phyloP scores from a whole-genome alignment of 37 sponge, comb jelly and placozoan species.

The Theonella swinhoei region DNA sequence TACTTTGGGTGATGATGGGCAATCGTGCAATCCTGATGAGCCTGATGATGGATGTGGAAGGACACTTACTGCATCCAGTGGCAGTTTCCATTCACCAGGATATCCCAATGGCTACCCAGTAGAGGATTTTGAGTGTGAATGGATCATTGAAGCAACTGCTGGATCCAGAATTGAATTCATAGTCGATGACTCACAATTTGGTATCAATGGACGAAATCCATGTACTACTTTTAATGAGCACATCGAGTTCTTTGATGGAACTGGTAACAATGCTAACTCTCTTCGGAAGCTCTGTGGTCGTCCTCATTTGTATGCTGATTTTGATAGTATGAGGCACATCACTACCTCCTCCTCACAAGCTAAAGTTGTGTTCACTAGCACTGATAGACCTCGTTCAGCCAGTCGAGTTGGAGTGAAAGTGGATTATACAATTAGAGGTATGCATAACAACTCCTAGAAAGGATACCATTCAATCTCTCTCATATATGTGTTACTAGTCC shows the following conservation, averaged over 20 bases:
- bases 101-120: too few relatives aligned
- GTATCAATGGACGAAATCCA: not conserved
- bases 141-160: too few relatives aligned
- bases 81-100: too few relatives aligned
- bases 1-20: not conserved
- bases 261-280: not conserved
- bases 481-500: too few relatives aligned
- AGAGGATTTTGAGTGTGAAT: too few relatives aligned
- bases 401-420: not conserved
- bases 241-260: not conserved
- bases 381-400: not conserved
- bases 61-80: too few relatives aligned
- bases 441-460: too few relatives aligned
- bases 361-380: not conserved
- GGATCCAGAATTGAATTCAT: not conserved
- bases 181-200: not conserved
- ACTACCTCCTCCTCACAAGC: not conserved
- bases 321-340: too few relatives aligned
- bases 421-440: not conserved
- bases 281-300: not conserved
- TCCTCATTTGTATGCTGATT: too few relatives aligned
- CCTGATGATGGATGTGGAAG: too few relatives aligned
- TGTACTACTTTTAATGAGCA: not conserved
- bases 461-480: too few relatives aligned
- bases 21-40: conserved; percentile 14